These are phyloP conservation scores for Delphinapterus leucas DNA, from an alignment of 2,113 vertebrate genomes.

Conservation along the genomic window DNA sequence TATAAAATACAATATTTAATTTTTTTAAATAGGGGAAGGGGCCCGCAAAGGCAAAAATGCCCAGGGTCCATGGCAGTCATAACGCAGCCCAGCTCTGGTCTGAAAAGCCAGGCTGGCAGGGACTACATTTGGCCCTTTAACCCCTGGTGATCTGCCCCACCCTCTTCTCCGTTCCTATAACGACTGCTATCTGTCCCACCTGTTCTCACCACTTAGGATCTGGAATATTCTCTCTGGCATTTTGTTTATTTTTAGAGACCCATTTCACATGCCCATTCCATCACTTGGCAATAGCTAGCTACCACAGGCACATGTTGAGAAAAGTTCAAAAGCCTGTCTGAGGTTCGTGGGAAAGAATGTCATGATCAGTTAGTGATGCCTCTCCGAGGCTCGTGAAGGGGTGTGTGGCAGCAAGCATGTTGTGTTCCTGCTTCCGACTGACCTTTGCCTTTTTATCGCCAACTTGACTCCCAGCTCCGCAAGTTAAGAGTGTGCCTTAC, in stretches of 20 bases:
- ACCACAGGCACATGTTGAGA: neutral
- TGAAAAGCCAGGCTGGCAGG: neutral
- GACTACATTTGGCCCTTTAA: neutral
- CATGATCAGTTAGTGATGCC: neutral
- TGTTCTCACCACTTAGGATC: neutral
- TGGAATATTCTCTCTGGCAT: neutral
- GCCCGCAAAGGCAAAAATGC: neutral
- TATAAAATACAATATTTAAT: neutral
- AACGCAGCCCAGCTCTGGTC: neutral
- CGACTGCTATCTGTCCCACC: neutral
- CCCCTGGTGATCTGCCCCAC: neutral
- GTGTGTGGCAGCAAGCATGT: accelerated
- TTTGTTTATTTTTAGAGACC: neutral
- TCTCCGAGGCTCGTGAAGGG: neutral
- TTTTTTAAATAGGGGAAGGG: neutral
- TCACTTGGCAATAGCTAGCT: neutral
- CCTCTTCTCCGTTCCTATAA: neutral
- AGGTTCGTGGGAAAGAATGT: neutral
- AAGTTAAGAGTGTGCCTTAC: neutral
- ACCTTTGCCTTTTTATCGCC: neutral
- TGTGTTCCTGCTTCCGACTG: neutral
- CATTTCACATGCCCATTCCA: neutral
- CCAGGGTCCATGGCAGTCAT: neutral
- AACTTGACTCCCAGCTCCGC: neutral
- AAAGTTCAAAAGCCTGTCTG: neutral